These are phyloP conservation scores for Coenobita brevimanus DNA, from an alignment of 1,140 invertebrate species.

Conservation along the genomic window DNA sequence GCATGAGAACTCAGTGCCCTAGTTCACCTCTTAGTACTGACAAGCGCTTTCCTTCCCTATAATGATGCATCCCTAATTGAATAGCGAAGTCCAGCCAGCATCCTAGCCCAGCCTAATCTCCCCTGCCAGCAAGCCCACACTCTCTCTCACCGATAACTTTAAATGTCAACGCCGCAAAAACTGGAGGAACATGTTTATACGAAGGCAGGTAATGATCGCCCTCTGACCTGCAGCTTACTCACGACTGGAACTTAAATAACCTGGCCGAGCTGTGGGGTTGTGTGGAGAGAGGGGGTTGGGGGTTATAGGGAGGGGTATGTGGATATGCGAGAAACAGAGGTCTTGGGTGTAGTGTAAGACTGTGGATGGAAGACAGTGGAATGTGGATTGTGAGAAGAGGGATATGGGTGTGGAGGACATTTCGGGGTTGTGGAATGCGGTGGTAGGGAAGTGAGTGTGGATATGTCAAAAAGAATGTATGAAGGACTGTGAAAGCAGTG, in stretches of 20 bases:
- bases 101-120: background rate
- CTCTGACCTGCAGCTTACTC: slow-evolving; percentile 33
- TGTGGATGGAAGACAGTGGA: too few species aligned
- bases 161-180: slow-evolving; percentile 48
- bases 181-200: slow-evolving; percentile 22
- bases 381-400: too few species aligned
- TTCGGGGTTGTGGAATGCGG: too few species aligned
- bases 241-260: slow-evolving; percentile 26
- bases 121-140: background rate
- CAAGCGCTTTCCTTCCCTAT: too few species aligned
- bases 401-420: too few species aligned
- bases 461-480: too few species aligned
- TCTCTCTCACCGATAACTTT: slow-evolving; percentile 10
- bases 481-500: too few species aligned
- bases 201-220: slow-evolving; percentile 31
- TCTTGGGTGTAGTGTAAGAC: background rate
- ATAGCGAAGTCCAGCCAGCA: background rate
- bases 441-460: too few species aligned
- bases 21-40: too few species aligned
- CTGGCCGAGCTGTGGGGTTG: background rate
- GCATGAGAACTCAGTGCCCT: too few species aligned
- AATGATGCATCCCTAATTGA: too few species aligned
- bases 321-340: background rate
- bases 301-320: background rate
- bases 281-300: background rate